Evolutionary conservation across 1,140 invertebrate species (phyloP), one percentile per base, ranked within the genome.

Genomic region (Panagrolaimus sp.): DNA sequence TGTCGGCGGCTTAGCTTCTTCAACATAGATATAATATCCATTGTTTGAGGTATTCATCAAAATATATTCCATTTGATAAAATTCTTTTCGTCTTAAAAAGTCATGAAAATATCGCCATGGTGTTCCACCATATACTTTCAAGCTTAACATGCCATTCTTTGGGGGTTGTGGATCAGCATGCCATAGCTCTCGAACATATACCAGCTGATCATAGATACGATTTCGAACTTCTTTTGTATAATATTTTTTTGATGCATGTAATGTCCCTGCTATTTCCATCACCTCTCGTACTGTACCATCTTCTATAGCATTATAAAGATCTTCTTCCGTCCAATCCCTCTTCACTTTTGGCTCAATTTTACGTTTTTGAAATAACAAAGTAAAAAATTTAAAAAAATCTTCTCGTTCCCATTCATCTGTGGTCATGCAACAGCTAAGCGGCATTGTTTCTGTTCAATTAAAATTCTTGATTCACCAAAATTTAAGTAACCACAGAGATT

Each of bases 31-130:
- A 27, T 57, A 57, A 57, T 57, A 57, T 11, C 13, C 27, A 20
- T 20, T 11, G 4, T 27, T 20, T 20, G 51, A 57, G 27, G 14
- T 16, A n/a, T n/a, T n/a, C 4, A 16, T 27, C 4, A 57, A 20
- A 11, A 57, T 27, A 57, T 57, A 57, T 11, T 20, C 27, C 9
- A 25, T 25, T 0, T 20, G 11, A 27, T 57, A 57, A 27, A 57
- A 57, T 25, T 57, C 51, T 20, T 20, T 57, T 5, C 51, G 51
- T 4, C 51, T 14, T 20, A 57, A 16, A 13, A 57, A 57, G 20
- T 57, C 51, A 57, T 57, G 51, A 27, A 57, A 57, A 20, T 25
- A 57, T 13, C 51, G 51, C 51, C 51, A 57, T 2, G 51, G 51
- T 5, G 51, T 57, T 27, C 9, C 20, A 11, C 27, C 51, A 20